Evolutionary conservation across 2,113 vertebrate genomes (phyloP).

Genomic region (Aplodontia rufa): DNA sequence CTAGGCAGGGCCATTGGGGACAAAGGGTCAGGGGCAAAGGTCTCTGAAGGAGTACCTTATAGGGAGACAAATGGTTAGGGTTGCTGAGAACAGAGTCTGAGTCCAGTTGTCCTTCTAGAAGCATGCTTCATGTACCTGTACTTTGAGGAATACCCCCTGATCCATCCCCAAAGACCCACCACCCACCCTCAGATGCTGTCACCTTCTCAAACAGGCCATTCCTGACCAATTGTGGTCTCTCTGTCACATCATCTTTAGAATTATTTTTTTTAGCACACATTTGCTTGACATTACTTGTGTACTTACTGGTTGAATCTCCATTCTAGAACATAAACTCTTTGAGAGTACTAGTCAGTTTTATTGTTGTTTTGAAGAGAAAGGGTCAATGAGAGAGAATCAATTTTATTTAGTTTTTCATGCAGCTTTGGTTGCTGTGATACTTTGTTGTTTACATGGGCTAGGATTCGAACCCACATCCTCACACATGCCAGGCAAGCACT

Average conservation of each 20-base stretch:
- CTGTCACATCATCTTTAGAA: neutral
- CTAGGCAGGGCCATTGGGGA: neutral
- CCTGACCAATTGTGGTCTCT: neutral
- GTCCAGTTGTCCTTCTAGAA: neutral
- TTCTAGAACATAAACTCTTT: neutral
- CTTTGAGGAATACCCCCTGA: neutral
- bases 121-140: neutral
- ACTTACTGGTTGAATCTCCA: neutral
- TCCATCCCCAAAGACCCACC: neutral
- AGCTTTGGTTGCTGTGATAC: no score
- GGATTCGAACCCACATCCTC: no score
- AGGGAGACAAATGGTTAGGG: neutral
- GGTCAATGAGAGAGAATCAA: no score
- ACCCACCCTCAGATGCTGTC: neutral
- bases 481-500: no score
- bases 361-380: no score
- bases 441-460: no score
- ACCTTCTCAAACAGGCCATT: neutral
- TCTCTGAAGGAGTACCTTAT: neutral
- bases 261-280: neutral
- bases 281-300: no score
- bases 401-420: no score
- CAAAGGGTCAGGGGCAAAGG: neutral
- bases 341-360: no score
- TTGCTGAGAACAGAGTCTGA: neutral